These are phyloP conservation scores for Mungos mungo DNA, from an alignment of 2,113 vertebrate species.

Conservation along the genomic window DNA sequence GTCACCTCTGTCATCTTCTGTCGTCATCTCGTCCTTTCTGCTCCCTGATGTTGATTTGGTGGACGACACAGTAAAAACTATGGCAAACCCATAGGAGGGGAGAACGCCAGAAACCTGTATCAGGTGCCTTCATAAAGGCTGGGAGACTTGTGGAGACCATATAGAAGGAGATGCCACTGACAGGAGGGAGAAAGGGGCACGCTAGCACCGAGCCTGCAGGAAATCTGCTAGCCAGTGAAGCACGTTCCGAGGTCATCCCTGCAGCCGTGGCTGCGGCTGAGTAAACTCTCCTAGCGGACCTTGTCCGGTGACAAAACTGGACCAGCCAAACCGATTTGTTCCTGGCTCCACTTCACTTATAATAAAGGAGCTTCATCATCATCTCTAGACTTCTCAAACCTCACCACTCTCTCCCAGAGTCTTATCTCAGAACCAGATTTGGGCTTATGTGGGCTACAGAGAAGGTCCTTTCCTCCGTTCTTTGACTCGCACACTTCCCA, in stretches of 20 bases:
- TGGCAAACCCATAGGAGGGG: not conserved
- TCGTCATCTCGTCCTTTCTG: not conserved
- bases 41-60: not conserved
- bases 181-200: not conserved
- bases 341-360: not conserved
- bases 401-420: not conserved
- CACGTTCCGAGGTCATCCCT: not conserved
- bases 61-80: not conserved
- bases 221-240: not conserved
- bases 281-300: not conserved
- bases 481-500: not conserved
- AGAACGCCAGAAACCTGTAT: not conserved
- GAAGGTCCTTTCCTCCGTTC: not conserved
- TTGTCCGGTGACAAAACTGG: not conserved
- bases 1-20: not conserved
- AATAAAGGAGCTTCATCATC: not conserved
- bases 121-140: not conserved
- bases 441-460: not conserved
- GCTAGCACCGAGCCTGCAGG: not conserved
- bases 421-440: not conserved
- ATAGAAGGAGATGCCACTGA: not conserved
- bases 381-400: not conserved
- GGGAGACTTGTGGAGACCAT: not conserved
- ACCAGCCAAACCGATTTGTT: not conserved
- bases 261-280: not conserved